phyloP scores from a whole-genome alignment of 2,113 vertebrate species.

The Gymnarchus niloticus region DNA sequence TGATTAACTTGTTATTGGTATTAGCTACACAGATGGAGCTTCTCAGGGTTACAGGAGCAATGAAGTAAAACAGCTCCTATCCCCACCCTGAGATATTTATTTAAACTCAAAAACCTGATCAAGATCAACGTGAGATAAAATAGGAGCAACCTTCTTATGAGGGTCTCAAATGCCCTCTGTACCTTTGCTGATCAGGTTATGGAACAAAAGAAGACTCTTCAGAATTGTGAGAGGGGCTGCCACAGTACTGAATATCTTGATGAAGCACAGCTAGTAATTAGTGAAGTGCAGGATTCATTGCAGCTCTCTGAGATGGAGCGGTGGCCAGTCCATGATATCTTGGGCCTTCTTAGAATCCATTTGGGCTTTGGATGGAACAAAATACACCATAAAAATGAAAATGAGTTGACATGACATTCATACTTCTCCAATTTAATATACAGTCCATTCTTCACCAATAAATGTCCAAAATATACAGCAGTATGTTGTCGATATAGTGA shows the following conservation, averaged over 20 bases:
- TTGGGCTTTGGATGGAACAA: neutral
- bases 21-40: neutral
- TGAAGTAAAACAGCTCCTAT: neutral
- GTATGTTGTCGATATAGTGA: neutral
- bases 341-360: neutral
- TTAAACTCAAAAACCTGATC: neutral
- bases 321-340: neutral
- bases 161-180: too few relatives aligned
- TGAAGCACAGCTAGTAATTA: neutral
- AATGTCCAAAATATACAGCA: neutral
- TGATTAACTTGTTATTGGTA: neutral
- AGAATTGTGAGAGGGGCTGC: neutral
- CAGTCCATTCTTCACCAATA: neutral
- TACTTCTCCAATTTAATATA: neutral
- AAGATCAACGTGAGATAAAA: neutral
- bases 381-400: neutral
- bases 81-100: neutral
- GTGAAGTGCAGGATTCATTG: neutral
- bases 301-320: neutral
- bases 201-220: neutral
- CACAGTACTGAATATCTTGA: neutral
- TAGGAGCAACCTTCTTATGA: too few relatives aligned
- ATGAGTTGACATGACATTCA: neutral
- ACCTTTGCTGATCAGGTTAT: neutral
- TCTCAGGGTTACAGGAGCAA: neutral